A percentile compares a stretch with the other conserved stretches of the same genome.
Conservation (phyloP, 1,140 invertebrate genomes). For the Zaprionus africanus region DNA sequence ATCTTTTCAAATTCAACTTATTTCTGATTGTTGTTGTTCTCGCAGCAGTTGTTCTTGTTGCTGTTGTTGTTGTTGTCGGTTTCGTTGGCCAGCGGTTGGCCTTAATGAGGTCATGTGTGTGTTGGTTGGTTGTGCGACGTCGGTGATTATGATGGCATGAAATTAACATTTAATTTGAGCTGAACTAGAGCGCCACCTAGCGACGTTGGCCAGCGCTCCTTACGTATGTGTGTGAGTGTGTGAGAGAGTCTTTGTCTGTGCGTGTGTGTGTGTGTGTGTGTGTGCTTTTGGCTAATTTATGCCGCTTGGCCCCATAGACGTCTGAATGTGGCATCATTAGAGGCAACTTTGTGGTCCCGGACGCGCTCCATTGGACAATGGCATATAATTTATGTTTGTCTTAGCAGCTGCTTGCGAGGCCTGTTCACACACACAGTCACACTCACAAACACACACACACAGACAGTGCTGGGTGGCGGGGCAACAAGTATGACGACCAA, state of each 20-base stretch:
- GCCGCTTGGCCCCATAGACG: slow-evolving; percentile 49
- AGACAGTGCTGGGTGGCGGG: slow-evolving; percentile 5
- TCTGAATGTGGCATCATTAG: slow-evolving; percentile 80
- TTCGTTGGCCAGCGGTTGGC: slow-evolving; percentile 55
- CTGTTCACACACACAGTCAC: slow-evolving; percentile 26
- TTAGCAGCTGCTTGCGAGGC: slow-evolving; percentile 69
- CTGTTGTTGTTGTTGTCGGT: slow-evolving; percentile 20
- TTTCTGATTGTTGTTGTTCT: slow-evolving; percentile 45
- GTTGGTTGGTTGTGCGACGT: slow-evolving; percentile 45
- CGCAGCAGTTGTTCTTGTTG: slow-evolving; percentile 3
- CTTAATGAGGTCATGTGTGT: slow-evolving; percentile 81
- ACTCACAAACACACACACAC: not conserved
- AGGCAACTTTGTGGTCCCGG: slow-evolving; percentile 69
- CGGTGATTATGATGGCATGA: slow-evolving; percentile 81
- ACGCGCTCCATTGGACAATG: slow-evolving; percentile 72
- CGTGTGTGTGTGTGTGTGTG: slow-evolving; percentile 11
- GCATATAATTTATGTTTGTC: slow-evolving; percentile 82
- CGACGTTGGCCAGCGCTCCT: slow-evolving; percentile 26
- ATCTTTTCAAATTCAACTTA: slow-evolving; percentile 30
- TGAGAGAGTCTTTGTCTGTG: not conserved
- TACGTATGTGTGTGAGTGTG: not conserved
- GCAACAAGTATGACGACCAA: slow-evolving; percentile 56
- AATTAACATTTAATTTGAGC: slow-evolving; percentile 83
- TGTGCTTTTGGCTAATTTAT: slow-evolving; percentile 74
- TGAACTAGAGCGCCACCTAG: slow-evolving; percentile 69